Evolutionary conservation across 2,113 vertebrate genomes (phyloP).

Genomic region (Vimba vimba): DNA sequence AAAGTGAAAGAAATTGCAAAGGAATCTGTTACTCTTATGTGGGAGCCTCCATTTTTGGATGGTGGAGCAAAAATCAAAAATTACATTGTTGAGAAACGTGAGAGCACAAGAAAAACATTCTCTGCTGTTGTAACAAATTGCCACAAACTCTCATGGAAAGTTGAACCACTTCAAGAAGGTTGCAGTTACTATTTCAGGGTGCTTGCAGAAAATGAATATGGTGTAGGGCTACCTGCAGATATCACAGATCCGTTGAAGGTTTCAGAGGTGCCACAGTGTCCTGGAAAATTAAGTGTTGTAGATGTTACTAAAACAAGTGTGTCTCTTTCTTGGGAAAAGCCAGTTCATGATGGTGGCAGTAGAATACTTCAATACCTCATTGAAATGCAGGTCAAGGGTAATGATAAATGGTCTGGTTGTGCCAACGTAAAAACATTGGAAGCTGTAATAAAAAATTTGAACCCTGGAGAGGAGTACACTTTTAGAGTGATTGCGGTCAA

Average conservation of each 20-base stretch:
- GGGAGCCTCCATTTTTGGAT: constrained; percentile 92
- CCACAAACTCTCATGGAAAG: constrained; percentile 90
- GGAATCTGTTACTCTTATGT: constrained; percentile 90
- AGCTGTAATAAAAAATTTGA: constrained; percentile 86
- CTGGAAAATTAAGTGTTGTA: constrained; percentile 90
- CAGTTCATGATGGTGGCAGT: constrained; percentile 96
- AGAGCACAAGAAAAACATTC: constrained; percentile 95
- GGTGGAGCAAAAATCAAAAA: constrained; percentile 97
- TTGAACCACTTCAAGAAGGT: constrained; percentile 94
- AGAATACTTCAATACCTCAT: constrained; percentile 94
- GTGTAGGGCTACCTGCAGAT: constrained; percentile 89
- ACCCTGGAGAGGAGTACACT: constrained; percentile 91
- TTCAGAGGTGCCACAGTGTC: constrained; percentile 95
- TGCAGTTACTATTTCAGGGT: constrained; percentile 96
- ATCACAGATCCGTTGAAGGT: constrained; percentile 90
- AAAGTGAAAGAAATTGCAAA: constrained; percentile 94
- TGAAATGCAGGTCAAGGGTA: constrained; percentile 92
- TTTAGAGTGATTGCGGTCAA: constrained; percentile 95
- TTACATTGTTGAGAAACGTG: constrained; percentile 96
- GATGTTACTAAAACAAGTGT: constrained; percentile 95
- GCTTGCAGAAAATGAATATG: constrained; percentile 92
- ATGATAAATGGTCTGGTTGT: constrained; percentile 92
- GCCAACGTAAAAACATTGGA: constrained; percentile 91
- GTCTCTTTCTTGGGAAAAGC: constrained; percentile 93
- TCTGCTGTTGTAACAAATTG: constrained; percentile 95